phyloP scores from a whole-genome alignment of 1,140 invertebrate genomes.

The Helicoverpa zea region DNA sequence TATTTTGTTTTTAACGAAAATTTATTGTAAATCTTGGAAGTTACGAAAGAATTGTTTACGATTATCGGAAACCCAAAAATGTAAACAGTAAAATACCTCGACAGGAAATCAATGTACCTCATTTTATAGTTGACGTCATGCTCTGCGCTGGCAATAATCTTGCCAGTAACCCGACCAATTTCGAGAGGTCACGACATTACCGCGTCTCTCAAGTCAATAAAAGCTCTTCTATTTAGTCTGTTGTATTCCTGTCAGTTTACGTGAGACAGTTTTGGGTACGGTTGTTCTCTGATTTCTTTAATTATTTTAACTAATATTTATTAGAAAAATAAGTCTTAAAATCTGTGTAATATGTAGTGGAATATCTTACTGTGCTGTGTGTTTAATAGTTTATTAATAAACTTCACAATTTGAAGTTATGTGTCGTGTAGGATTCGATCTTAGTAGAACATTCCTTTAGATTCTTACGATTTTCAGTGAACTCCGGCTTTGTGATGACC shows the following conservation, averaged over 20 bases:
- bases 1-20: too few relatives aligned
- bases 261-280: constrained; percentile 64
- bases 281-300: constrained; percentile 54
- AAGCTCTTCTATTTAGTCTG: constrained; percentile 53
- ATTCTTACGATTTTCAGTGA: constrained; percentile 41
- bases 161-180: constrained; percentile 58
- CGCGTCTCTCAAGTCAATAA: neutral
- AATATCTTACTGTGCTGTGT: constrained; percentile 62
- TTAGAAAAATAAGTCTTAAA: neutral
- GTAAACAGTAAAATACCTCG: constrained; percentile 24
- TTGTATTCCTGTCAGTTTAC: constrained; percentile 65
- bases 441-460: constrained; percentile 33
- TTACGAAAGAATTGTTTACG: neutral
- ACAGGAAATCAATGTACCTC: constrained; percentile 55
- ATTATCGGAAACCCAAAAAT: constrained; percentile 8
- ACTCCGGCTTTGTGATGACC: constrained; percentile 39
- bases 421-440: constrained; percentile 12
- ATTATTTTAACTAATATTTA: constrained; percentile 9
- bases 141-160: constrained; percentile 70
- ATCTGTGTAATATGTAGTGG: constrained; percentile 29
- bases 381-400: constrained; percentile 27
- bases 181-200: constrained; percentile 51
- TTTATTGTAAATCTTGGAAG: neutral
- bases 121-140: constrained; percentile 71
- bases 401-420: constrained; percentile 8